Conservation (phyloP, 1,140 invertebrate genomes). For the Drosophila rufa region DNA sequence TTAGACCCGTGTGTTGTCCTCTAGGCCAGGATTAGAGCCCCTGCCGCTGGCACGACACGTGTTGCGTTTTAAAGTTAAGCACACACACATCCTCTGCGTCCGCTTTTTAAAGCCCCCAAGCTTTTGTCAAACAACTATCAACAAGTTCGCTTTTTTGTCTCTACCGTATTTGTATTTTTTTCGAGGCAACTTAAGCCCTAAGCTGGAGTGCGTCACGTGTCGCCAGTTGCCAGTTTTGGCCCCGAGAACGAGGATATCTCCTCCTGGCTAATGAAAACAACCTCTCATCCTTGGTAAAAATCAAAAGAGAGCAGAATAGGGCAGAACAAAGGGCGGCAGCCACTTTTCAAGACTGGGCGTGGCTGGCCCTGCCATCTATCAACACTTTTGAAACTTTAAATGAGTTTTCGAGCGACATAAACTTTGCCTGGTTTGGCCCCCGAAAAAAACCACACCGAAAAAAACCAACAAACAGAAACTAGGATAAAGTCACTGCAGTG, state of each 20-base stretch:
- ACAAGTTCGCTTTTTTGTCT: constrained; percentile 62
- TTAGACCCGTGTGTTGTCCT: constrained; percentile 33
- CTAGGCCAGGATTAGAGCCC: constrained; percentile 3
- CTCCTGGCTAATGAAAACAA: constrained; percentile 61
- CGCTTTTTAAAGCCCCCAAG: constrained; percentile 35
- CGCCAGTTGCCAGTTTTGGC: constrained; percentile 20
- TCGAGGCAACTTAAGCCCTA: constrained; percentile 18
- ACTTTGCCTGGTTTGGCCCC: constrained; percentile 47
- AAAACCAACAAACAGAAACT: constrained; percentile 19
- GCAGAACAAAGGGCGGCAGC: constrained; percentile 25
- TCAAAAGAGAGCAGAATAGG: constrained; percentile 32
- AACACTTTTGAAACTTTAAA: constrained; percentile 81
- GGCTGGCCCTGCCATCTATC: constrained; percentile 61
- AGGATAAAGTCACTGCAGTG: constrained; percentile 14
- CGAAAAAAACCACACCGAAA: constrained; percentile 49
- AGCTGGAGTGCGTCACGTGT: constrained; percentile 66
- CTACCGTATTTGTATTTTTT: constrained; percentile 9
- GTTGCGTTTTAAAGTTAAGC: constrained; percentile 67
- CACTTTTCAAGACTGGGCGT: constrained; percentile 39
- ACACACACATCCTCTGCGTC: not conserved
- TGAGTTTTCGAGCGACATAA: constrained; percentile 71
- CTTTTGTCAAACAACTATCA: constrained; percentile 57
- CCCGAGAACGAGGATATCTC: not conserved
- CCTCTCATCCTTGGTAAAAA: constrained; percentile 14
- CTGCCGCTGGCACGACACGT: constrained; percentile 46